A percentile compares a stretch with the other conserved stretches of the same genome.
phyloP scores from a whole-genome alignment of 2,797 vertebrate species.

The Enteromius afrohamiltoni region DNA sequence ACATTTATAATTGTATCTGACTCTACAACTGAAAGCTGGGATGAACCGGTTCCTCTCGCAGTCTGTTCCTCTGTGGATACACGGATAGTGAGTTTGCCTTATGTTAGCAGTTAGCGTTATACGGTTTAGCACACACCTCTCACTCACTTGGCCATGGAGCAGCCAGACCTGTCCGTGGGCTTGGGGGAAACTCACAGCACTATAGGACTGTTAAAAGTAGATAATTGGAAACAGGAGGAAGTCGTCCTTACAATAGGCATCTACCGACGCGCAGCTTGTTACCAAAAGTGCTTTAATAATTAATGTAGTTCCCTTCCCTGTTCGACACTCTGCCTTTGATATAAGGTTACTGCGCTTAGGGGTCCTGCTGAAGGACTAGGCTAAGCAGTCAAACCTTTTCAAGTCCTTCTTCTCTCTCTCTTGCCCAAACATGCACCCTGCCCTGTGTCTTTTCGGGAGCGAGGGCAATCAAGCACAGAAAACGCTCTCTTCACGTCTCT shows the following conservation, averaged over 20 bases:
- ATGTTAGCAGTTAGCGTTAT: conserved; percentile 18
- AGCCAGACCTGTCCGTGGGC: conserved; percentile 38
- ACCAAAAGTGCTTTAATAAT: conserved; percentile 79
- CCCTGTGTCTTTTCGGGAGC: conserved; percentile 57
- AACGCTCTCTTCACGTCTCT: conserved; percentile 14
- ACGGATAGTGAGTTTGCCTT: not conserved
- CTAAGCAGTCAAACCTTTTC: conserved; percentile 73
- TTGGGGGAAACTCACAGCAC: conserved; percentile 42
- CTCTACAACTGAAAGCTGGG: conserved; percentile 16
- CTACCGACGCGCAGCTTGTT: conserved; percentile 75
- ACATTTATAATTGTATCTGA: conserved; percentile 14
- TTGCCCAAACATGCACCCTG: conserved; percentile 60
- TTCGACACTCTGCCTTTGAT: conserved; percentile 79
- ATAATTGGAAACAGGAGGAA: conserved; percentile 74
- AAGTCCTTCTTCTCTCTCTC: conserved; percentile 72
- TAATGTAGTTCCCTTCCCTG: conserved; percentile 75
- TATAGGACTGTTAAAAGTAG: conserved; percentile 69
- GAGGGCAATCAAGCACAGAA: conserved; percentile 57
- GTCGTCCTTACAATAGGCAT: conserved; percentile 72
- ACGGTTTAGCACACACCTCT: conserved; percentile 20
- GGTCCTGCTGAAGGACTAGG: conserved; percentile 72
- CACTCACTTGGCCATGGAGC: conserved; percentile 20
- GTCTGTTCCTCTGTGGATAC: conserved; percentile 16
- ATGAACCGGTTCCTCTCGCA: conserved; percentile 36
- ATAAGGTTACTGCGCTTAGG: conserved; percentile 76